Base-by-base conservation (phyloP, 2,888 invertebrate genomes). In the Eudasyphora cyanicolor region DNA sequence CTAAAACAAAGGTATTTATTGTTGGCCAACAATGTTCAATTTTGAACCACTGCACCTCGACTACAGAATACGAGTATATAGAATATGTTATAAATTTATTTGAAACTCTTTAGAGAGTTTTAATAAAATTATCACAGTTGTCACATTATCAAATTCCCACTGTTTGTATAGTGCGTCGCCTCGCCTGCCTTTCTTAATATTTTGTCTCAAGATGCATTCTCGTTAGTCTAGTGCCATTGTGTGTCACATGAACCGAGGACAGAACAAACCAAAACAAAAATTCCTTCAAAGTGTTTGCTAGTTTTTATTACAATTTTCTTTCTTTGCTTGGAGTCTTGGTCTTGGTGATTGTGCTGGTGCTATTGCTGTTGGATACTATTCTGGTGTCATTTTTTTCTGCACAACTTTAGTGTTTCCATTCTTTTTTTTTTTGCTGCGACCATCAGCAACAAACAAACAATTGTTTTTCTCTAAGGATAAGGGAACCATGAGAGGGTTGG, bases 161-260 rank as follows among this genome's bases (percentile, higher is more conserved):
- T 64, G 64, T 19, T 17, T 17, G 19, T 14, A 19, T 5, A 19
- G n/a, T 51, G 5, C 19, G 2, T n/a, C 24, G 0, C 14, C 8
- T 38, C 21, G 6, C n/a, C n/a, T n/a, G 64, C 14, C 24, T 21
- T 42, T 21, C 67, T 21, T 67, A 38, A 24, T 67, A 42, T 38
- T n/a, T n/a, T 67, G 67, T 42, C 42, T 38, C 42, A 42, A 38
- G 67, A 21, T 35, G 64, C 38, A 67, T 42, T 42, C n/a, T n/a
- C n/a, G n/a, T n/a, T 24, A 60, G 14, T 14, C n/a, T n/a, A 24
- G 21, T 67, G 67, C 14, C 24, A 67, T 67, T 67, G 67, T 67
- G 67, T 67, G 67, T 67, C 67, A 42, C 67, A 67, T 67, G n/a
- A 67, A 67, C 21, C 5, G 67, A n/a, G 7, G 14, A 38, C 67